Base-by-base conservation (phyloP, 2,888 invertebrate species). In the Molorchus minor region DNA sequence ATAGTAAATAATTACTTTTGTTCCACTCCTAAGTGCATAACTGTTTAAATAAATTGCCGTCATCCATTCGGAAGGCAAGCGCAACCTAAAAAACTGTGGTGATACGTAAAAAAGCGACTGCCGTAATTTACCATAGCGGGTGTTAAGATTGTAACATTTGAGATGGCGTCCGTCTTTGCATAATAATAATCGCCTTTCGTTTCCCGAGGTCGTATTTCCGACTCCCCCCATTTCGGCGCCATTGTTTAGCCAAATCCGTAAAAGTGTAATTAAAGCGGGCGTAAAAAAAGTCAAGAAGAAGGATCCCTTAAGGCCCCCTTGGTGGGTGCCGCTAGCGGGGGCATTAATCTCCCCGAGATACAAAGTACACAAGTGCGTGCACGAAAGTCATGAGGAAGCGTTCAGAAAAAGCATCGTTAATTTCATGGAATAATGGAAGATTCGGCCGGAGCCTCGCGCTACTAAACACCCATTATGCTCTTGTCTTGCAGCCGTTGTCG, bases 401-500 rank as follows among this genome's bases (percentile, higher is more conserved):
- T 52, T 40, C 16, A 52, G 51, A 52, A 52, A 52, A 52, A 52
- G 51, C 51, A 40, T 52, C 51, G 51, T 52, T 52, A 52, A 52
- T 52, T 52, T 52, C 51, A 5, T 4, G n/a, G 40, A 52, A 52
- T 52, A 52, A 52, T 52, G 41, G 51, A 40, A 40, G 51, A 52
- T 52, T 40, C 29, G 51, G 49, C 36, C 36, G 29, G 3, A 20
- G 38, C 21, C 21, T 13, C 51, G 51, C 41, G 25, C 13, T 54
- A 44, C 54, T 44, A 44, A 54, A 44, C 54, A 19, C 44, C 41
- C 54, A 54, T 54, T 54, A 54, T 35, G 44, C 20, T 25, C 35
- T n/a, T 30, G 51, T 51, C 51, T n/a, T n/a, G 53, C 41, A 12
- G 15, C 20, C 21, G 44, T 25, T 44, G 44, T 44, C 44, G 16